These are phyloP conservation scores for Griposia aprilina DNA, from an alignment of 2,888 invertebrate genomes.

Conservation along the genomic window DNA sequence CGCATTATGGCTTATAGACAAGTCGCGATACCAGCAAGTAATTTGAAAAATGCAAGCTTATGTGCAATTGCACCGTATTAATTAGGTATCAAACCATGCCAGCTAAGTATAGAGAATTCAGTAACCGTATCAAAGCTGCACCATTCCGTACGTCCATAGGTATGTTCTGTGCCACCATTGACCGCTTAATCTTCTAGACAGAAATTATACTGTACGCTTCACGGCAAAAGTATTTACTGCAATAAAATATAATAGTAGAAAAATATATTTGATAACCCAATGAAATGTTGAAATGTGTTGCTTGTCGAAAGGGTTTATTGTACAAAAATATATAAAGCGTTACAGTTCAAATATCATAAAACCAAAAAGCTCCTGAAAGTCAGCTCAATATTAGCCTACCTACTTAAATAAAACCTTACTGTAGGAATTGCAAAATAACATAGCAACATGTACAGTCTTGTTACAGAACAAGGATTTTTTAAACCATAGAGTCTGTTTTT, in stretches of 20 bases:
- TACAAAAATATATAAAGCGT: background rate
- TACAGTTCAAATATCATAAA: background rate
- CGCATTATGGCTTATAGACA: slow-evolving; percentile 1
- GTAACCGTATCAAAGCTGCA: slow-evolving; percentile 48
- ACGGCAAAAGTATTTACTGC: slow-evolving; percentile 22
- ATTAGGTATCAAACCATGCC: slow-evolving; percentile 24
- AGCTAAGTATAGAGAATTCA: slow-evolving; percentile 37
- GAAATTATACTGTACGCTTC: slow-evolving; percentile 35
- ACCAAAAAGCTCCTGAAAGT: background rate
- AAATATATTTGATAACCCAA: background rate
- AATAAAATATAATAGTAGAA: background rate
- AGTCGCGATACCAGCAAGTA: slow-evolving; percentile 8
- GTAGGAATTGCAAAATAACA: no score
- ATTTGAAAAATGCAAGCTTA: slow-evolving; percentile 43
- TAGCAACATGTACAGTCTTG: background rate
- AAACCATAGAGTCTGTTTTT: no score
- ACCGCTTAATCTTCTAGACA: slow-evolving; percentile 46
- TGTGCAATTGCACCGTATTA: slow-evolving; percentile 20
- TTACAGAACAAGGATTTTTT: no score
- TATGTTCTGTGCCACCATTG: slow-evolving; percentile 22
- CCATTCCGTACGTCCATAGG: background rate
- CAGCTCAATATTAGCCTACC: background rate
- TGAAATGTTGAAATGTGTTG: no score
- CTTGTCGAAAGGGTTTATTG: background rate
- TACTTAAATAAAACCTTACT: background rate